A percentile compares a stretch with the other conserved stretches of the same genome.
Evolutionary conservation across 2,797 vertebrate species (phyloP).

Genomic region (Benthosema pterotum): DNA sequence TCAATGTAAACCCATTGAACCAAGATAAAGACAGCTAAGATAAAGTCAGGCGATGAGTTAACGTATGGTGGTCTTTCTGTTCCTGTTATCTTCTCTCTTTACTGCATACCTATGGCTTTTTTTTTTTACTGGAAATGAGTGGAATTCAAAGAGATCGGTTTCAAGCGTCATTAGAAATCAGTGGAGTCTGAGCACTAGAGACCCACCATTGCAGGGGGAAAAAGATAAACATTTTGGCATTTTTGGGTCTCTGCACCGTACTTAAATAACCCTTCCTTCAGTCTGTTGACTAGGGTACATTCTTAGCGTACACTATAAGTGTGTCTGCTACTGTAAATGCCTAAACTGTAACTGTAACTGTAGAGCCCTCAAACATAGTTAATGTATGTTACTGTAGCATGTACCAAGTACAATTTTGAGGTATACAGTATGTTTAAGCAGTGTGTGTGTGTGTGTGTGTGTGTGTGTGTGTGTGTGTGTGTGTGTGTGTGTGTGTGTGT

Average conservation of each 20-base stretch:
- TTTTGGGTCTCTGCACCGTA: no score
- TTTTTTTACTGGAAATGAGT: slow-evolving; percentile 60
- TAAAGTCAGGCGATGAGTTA: slow-evolving; percentile 51
- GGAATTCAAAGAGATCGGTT: slow-evolving; percentile 57
- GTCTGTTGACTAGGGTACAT: no score
- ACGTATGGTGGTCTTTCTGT: slow-evolving; percentile 29
- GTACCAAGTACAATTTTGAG: no score
- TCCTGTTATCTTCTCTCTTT: slow-evolving; percentile 44
- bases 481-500: slow-evolving; percentile 1
- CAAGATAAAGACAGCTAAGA: slow-evolving; percentile 2
- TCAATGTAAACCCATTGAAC: slow-evolving; percentile 63
- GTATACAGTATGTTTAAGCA: no score
- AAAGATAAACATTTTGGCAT: slow-evolving; percentile 48
- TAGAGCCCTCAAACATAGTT: slow-evolving; percentile 14
- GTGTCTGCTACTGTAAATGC: no score
- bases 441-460: neutral
- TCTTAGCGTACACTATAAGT: no score
- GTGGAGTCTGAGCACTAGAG: slow-evolving; percentile 36
- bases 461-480: neutral
- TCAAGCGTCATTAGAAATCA: slow-evolving; percentile 64
- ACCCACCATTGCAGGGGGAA: slow-evolving; percentile 25
- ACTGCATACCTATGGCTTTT: slow-evolving; percentile 10
- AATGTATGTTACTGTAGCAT: no score
- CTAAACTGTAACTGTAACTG: no score
- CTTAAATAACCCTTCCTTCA: no score